Percentiles rank a stretch among this genome's conserved stretches.
phyloP scores from a whole-genome alignment of 2,113 vertebrate species.

The Megaceryle torquata region DNA sequence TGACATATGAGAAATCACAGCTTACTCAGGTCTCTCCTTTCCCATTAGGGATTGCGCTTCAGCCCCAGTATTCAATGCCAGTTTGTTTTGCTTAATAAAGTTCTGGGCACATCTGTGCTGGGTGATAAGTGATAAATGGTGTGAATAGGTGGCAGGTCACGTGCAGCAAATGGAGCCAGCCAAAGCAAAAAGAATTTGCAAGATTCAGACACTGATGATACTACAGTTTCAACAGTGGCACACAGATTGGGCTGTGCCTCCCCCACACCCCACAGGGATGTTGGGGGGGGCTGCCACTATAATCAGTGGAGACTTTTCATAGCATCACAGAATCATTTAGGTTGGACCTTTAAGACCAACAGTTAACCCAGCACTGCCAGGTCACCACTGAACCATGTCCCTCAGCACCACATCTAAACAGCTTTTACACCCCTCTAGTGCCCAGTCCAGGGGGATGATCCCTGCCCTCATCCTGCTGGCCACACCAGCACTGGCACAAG shows the following conservation, averaged over 20 bases:
- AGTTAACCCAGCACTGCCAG: not conserved
- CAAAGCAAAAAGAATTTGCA: not conserved
- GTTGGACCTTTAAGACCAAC: not conserved
- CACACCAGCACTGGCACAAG: not conserved
- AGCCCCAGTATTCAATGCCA: not conserved
- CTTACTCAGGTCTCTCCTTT: not conserved
- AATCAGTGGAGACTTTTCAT: not conserved
- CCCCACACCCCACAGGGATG: not conserved
- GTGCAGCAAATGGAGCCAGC: not conserved
- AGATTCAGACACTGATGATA: not conserved
- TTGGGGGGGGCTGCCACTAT: accelerated
- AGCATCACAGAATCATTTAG: not conserved
- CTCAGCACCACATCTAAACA: not conserved
- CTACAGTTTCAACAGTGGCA: not conserved
- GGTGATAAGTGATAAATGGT: not conserved
- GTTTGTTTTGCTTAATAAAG: not conserved
- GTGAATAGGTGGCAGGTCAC: not conserved
- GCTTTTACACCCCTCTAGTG: not conserved
- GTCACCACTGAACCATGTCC: not conserved
- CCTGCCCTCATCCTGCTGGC: not conserved
- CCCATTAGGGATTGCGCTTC: not conserved
- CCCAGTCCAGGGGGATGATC: not conserved
- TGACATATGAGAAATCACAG: not conserved
- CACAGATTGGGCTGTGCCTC: not conserved
- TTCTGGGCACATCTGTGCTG: not conserved